Evolutionary conservation across 2,888 invertebrate species (phyloP).

Genomic region (Parnassius glacialis): DNA sequence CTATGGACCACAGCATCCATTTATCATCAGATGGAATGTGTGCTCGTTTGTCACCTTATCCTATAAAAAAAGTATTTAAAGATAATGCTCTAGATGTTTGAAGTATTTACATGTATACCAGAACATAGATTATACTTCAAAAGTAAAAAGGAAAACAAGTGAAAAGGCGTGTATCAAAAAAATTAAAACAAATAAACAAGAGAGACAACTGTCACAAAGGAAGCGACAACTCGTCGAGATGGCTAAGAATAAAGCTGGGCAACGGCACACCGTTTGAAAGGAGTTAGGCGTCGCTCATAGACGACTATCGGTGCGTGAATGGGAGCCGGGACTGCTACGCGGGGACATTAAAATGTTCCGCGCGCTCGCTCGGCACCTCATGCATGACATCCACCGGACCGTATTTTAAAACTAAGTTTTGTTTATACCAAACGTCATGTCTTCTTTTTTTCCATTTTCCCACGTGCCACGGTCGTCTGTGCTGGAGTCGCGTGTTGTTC

Average conservation of each 20-base stretch:
- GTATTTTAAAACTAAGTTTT: slow-evolving; percentile 63
- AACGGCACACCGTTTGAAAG: slow-evolving; percentile 54
- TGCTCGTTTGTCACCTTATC: too few relatives aligned
- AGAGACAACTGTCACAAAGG: slow-evolving; percentile 40
- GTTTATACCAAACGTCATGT: slow-evolving; percentile 55
- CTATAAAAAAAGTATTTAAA: too few relatives aligned
- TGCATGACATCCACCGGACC: slow-evolving; percentile 59
- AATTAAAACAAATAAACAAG: slow-evolving; percentile 40
- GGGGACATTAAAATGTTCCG: slow-evolving; percentile 70
- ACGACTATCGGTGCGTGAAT: slow-evolving; percentile 51
- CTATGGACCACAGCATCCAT: too few relatives aligned
- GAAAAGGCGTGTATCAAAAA: slow-evolving; percentile 31
- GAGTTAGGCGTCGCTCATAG: slow-evolving; percentile 54
- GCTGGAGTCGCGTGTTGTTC: slow-evolving; percentile 35
- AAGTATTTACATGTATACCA: too few relatives aligned
- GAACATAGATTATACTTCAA: neutral
- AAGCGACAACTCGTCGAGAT: slow-evolving; percentile 37
- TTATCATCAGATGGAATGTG: too few relatives aligned
- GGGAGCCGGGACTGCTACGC: slow-evolving; percentile 32
- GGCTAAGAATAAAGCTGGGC: slow-evolving; percentile 48
- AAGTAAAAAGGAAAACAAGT: neutral
- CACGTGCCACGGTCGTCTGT: slow-evolving; percentile 22
- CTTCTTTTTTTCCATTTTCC: slow-evolving; percentile 34
- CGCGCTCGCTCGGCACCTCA: slow-evolving; percentile 55
- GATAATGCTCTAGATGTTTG: too few relatives aligned